Conservation (phyloP, 2,113 vertebrate genomes). For the Gopherus evgoodei region DNA sequence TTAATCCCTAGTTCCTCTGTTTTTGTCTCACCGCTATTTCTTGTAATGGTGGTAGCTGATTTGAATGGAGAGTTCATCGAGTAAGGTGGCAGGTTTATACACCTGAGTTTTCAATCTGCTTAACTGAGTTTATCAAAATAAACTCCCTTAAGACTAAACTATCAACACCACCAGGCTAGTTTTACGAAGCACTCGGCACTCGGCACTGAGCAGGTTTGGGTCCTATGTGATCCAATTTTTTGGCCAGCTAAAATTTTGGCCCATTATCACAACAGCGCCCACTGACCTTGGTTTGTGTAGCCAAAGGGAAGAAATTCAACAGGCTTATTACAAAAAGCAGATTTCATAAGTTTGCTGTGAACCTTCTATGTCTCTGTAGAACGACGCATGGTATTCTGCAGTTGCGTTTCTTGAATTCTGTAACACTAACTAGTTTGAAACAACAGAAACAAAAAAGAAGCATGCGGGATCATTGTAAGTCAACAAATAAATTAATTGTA, state of each 20-base stretch:
- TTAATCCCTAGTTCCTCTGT: background rate
- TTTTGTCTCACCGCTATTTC: background rate
- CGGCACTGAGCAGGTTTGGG: background rate
- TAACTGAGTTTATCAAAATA: background rate
- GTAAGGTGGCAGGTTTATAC: background rate
- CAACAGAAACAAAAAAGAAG: fast-evolving
- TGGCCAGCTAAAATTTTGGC: background rate
- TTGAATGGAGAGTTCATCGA: background rate
- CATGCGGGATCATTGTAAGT: no score
- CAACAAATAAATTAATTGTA: background rate
- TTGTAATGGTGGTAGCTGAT: background rate
- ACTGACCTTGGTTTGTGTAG: background rate
- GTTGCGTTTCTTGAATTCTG: fast-evolving
- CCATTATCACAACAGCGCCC: background rate
- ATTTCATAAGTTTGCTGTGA: background rate
- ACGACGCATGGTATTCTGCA: fast-evolving
- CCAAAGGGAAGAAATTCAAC: background rate
- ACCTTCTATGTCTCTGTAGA: fast-evolving
- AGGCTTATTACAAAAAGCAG: background rate
- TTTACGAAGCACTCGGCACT: background rate
- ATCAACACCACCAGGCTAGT: background rate
- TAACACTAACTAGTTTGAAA: background rate
- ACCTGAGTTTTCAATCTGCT: background rate
- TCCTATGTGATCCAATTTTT: background rate
- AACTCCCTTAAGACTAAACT: background rate